Evolutionary conservation across 1,140 invertebrate species (phyloP), one percentile per base, ranked within the genome.

Genomic region (Ceratina japonica): DNA sequence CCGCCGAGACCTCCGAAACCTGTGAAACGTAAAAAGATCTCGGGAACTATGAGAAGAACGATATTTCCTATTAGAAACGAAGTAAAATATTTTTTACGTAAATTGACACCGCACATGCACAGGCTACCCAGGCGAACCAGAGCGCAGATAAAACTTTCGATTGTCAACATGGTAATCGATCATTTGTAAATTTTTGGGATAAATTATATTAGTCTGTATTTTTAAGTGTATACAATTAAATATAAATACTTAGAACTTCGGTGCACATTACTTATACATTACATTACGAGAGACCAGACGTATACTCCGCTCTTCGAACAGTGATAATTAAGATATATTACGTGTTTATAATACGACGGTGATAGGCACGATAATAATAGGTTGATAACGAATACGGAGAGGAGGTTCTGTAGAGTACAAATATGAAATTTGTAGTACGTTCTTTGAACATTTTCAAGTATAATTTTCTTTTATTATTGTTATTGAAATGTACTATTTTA

Each of bases 151-250:
- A 93, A 93, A 84, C 82, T 92, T 5, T 88, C 87, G 0, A 92
- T 93, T 74, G 91, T 93, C 54, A 93, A 91, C 37, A 91, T 91
- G 85, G 91, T 93, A 7, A 92, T 92, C 52, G 91, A 91, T 85
- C 79, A 81, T 15, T 85, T 92, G 68, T 92, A 88, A 89, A 85
- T 76, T 58, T 72, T 0, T 5, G 20, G 27, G 1, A 63, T 58
- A 52, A 71, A 78, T 62, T 0, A 75, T 76, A n/a, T n/a, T n/a
- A 69, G 31, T 75, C 75, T 76, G 31, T 75, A 80, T 76, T 80
- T 80, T 69, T 69, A 52, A 76, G 37, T 31, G 8, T 54, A 37
- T 72, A 63, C 54, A 63, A 13, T 79, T 75, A 61, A 37, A 18
- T 44, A 61, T 51, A 75, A 61, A 64, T 31, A 66, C 3, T 44